Percentiles rank a stretch among this genome's conserved stretches.
Conservation (phyloP, 2,888 invertebrate genomes). For the Charanyca ferruginea region DNA sequence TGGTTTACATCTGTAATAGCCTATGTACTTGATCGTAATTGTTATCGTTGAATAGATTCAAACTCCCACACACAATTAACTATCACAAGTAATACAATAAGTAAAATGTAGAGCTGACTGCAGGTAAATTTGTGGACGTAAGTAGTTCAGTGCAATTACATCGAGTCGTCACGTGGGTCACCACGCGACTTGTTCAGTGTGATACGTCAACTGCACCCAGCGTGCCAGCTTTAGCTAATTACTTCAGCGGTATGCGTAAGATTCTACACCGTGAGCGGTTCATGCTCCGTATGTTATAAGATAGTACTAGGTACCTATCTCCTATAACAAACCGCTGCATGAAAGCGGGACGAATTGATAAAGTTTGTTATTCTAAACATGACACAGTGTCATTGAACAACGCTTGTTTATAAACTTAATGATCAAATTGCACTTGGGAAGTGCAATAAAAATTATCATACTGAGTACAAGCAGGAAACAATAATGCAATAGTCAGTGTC, state of each 20-base stretch:
- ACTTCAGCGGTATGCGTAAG: conserved; percentile 67
- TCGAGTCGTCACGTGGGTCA: conserved; percentile 68
- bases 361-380: conserved; percentile 58
- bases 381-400: conserved; percentile 50
- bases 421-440: conserved; percentile 44
- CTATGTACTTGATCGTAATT: conserved; percentile 57
- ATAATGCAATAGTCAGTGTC: conserved; percentile 40
- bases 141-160: conserved; percentile 49
- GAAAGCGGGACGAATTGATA: conserved; percentile 44
- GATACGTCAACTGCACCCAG: conserved; percentile 68
- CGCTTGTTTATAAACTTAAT: conserved; percentile 44
- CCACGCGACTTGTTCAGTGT: conserved; percentile 66
- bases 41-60: conserved; percentile 34
- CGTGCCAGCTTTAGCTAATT: conserved; percentile 69
- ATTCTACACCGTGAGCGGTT: conserved; percentile 60
- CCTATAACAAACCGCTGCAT: conserved; percentile 30
- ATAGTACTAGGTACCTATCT: conserved; percentile 49
- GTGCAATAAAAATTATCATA: conserved; percentile 52
- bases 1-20: conserved; percentile 59
- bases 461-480: conserved; percentile 54
- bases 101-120: conserved; percentile 42
- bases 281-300: conserved; percentile 50
- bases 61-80: conserved; percentile 54
- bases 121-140: conserved; percentile 45
- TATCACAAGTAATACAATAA: conserved; percentile 46